phyloP scores from a whole-genome alignment of 2,888 invertebrate genomes.

The Agonopterix arenella region DNA sequence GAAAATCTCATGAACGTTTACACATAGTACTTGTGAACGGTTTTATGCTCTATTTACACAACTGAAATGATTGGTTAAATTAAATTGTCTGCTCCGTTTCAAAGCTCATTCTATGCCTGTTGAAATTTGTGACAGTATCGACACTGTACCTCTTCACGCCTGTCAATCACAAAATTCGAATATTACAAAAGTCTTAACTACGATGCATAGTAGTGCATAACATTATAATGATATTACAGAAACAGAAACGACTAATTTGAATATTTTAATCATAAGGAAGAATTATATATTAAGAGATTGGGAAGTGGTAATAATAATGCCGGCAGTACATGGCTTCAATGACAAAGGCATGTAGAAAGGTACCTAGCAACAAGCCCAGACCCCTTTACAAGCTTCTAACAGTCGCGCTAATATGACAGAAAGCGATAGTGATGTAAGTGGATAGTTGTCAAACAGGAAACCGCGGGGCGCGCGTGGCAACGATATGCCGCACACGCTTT shows the following conservation, averaged over 20 bases:
- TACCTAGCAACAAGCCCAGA: slow-evolving; percentile 65
- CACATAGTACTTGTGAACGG: slow-evolving; percentile 36
- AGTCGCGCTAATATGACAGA: slow-evolving; percentile 64
- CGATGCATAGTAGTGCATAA: slow-evolving; percentile 27
- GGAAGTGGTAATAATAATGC: slow-evolving; percentile 49
- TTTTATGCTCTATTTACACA: slow-evolving; percentile 64
- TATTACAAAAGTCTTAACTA: slow-evolving; percentile 28
- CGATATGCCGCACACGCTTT: slow-evolving; percentile 60
- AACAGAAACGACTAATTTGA: slow-evolving; percentile 28
- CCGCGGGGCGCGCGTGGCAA: slow-evolving; percentile 67
- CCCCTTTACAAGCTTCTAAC: slow-evolving; percentile 70
- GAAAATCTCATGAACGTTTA: slow-evolving; percentile 54
- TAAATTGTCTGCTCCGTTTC: slow-evolving; percentile 52
- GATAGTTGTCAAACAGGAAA: slow-evolving; percentile 76
- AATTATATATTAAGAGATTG: slow-evolving; percentile 37
- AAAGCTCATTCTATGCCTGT: slow-evolving; percentile 33
- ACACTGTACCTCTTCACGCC: slow-evolving; percentile 29
- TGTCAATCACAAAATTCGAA: slow-evolving; percentile 40
- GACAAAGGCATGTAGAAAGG: slow-evolving; percentile 46
- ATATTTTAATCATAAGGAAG: slow-evolving; percentile 60
- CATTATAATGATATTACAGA: slow-evolving; percentile 32
- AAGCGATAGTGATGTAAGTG: slow-evolving; percentile 75
- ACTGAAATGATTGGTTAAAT: slow-evolving; percentile 61
- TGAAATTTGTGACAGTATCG: slow-evolving; percentile 36
- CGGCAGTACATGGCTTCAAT: slow-evolving; percentile 56